Evolutionary conservation across 1,140 invertebrate genomes (phyloP), one percentile per base, ranked within the genome.

Genomic region (Colletes gigas): DNA sequence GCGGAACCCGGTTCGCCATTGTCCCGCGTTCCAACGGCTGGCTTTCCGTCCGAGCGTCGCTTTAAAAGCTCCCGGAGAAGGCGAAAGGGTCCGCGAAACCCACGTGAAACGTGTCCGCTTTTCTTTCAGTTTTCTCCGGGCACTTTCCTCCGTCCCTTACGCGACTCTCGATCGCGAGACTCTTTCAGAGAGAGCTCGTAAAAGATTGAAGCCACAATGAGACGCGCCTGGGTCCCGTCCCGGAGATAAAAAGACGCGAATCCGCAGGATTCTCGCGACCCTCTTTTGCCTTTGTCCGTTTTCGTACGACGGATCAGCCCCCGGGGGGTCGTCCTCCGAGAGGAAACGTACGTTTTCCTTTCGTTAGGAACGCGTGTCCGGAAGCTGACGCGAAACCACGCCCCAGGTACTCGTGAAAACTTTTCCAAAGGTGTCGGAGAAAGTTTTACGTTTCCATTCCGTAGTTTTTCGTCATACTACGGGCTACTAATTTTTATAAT

Each of bases 31-130:
- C 52, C 19, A 19, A 39, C 52, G 62, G 44, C 10, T 50, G 50
- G 10, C 50, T 62, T 80, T 73, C 77, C 62, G 30, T 44, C 74
- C 21, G 69, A 63, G 74, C 59, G 63, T 75, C 67, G 52, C 79
- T 85, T 82, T 68, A 65, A 85, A 86, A 85, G 83, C 79, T 70
- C 47, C 57, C 21, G 9, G 6, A 41, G 41, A 73, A 73, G 74
- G 75, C 79, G 75, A 85, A 82, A 72, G 67, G 75, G 63, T 50
- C 47, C 19, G 69, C 19, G 12, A 67, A 50, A 70, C 21, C 15
- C 21, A 21, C 62, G 72, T 50, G 12, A 15, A 8, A 47, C 60
- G 14, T n/a, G 17, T 7, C 12, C 0, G 19, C 52, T 41, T 8
- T 59, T 41, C 63, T 21, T 65, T 17, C 4, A 15, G 47, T 0